These are phyloP conservation scores for Pyrocoelia pectoralis DNA, from an alignment of 2,888 invertebrate species.

Conservation along the genomic window DNA sequence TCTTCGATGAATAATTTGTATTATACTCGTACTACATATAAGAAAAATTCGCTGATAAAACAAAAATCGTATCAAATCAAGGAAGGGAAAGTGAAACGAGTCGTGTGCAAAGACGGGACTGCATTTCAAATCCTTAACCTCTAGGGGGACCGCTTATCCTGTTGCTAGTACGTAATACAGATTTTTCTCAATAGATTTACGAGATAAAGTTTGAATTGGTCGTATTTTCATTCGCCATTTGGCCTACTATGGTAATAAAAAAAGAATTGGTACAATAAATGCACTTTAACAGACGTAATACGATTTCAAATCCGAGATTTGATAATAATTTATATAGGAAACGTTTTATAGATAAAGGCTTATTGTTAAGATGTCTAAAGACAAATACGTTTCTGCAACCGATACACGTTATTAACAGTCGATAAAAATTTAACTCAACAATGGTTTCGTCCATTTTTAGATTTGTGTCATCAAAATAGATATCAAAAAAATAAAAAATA, in stretches of 20 bases:
- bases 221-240: constrained; percentile 26
- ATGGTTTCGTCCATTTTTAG: too few species aligned
- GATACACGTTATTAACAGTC: too few species aligned
- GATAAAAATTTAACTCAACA: too few species aligned
- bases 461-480: too few species aligned
- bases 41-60: constrained; percentile 34
- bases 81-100: constrained; percentile 36
- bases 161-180: constrained; percentile 31
- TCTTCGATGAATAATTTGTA: too few species aligned
- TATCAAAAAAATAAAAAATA: too few species aligned
- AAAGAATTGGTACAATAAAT: constrained; percentile 13
- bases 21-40: constrained; percentile 33
- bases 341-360: too few species aligned
- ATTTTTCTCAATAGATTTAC: constrained; percentile 33
- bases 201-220: constrained; percentile 35
- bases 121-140: constrained; percentile 34
- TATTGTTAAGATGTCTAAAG: too few species aligned
- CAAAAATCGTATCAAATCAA: constrained; percentile 33
- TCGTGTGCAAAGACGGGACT: constrained; percentile 35
- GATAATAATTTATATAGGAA: neutral
- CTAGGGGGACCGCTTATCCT: constrained; percentile 34
- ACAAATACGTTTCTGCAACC: too few species aligned
- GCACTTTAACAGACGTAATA: neutral
- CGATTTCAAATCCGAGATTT: neutral
- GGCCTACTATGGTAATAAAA: constrained; percentile 15